Percentiles rank a stretch among this genome's conserved stretches.
Evolutionary conservation across 2,797 vertebrate species (phyloP).

Genomic region (Micromesistius poutassou): DNA sequence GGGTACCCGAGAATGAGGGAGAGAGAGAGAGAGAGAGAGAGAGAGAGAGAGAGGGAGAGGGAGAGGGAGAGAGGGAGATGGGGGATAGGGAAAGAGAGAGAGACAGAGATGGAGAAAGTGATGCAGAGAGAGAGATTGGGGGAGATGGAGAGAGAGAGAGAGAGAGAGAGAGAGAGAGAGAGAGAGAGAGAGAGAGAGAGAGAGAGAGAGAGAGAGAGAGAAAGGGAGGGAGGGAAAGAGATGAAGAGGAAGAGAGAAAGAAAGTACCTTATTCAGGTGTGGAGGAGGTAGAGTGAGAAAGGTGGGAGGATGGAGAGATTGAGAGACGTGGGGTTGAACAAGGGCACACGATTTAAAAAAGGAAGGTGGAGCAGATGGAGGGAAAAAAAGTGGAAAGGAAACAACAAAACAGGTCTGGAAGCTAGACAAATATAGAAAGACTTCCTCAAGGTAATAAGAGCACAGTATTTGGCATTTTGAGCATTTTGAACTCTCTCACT

Average conservation of each 20-base stretch:
- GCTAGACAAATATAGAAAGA: too few relatives aligned
- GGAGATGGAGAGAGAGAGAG: conserved; percentile 24
- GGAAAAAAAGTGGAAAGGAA: too few relatives aligned
- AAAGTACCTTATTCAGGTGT: neutral
- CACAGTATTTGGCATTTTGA: too few relatives aligned
- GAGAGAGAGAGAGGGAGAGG: conserved; percentile 12
- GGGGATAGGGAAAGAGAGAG: conserved; percentile 30
- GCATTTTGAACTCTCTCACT: too few relatives aligned
- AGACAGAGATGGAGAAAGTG: conserved; percentile 6
- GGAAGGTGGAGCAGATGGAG: too few relatives aligned
- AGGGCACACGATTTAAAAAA: too few relatives aligned
- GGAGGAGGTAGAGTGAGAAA: neutral
- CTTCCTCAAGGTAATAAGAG: too few relatives aligned
- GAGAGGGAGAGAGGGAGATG: conserved; percentile 25
- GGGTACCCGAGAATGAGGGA: conserved; percentile 38
- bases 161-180: conserved; percentile 23
- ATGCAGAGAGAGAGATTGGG: conserved; percentile 29
- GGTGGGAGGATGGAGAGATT: conserved; percentile 20
- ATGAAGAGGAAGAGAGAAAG: conserved; percentile 17
- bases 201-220: conserved; percentile 28
- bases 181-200: conserved; percentile 29
- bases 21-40: conserved; percentile 37
- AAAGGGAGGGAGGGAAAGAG: conserved; percentile 30
- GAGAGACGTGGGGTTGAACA: too few relatives aligned
- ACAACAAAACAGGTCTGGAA: too few relatives aligned